Base-by-base conservation (phyloP, 2,113 vertebrate species). In the Tursiops truncatus region DNA sequence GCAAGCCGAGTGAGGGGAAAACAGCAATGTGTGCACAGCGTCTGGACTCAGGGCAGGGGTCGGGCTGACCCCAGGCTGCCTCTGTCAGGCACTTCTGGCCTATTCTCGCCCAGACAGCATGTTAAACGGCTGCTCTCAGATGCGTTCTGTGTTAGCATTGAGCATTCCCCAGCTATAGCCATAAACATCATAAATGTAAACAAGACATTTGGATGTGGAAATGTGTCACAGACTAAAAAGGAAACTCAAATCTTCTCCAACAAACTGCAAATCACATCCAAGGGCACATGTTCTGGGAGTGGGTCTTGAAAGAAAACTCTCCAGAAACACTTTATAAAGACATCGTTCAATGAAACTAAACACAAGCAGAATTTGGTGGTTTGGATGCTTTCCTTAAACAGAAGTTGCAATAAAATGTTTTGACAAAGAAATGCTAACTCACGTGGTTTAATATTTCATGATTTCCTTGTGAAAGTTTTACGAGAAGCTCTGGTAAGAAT, bases 111-210 rank as follows among this genome's bases (percentile, higher is more conserved):
- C 26, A 1, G 77, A 58, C 13, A 3, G 28, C 28, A 6, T 2
- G 14, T 0, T 20, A 41, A 23, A 6, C 89, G 1, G 0, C 28
- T 12, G 13, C 13, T 41, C 50, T n/a, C 6, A 13, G 77, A 31
- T 12, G 4, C 4, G 0, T 26, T 23, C 20, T 1, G 3, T 1
- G 3, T 20, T 47, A 18, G 28, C 33, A 2, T 23, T 6, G 5
- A 3, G 41, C 3, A 7, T 4, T 31, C 20, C 47, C 50, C 28
- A 23, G 33, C 18, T 47, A 2, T 0, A 23, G 10, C 47, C 9
- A 2, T 2, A 3, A 8, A 17, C 2, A 1, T 50, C 73, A 6
- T 5, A 63, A 5, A 21, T 0, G 1, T 5, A 11, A 41, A 17
- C 71, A 0, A 11, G 21, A 2, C 3, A 33, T 1, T 4, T 3